phyloP scores from a whole-genome alignment of 2,113 vertebrate genomes.

The Lethenteron camtschaticum region DNA sequence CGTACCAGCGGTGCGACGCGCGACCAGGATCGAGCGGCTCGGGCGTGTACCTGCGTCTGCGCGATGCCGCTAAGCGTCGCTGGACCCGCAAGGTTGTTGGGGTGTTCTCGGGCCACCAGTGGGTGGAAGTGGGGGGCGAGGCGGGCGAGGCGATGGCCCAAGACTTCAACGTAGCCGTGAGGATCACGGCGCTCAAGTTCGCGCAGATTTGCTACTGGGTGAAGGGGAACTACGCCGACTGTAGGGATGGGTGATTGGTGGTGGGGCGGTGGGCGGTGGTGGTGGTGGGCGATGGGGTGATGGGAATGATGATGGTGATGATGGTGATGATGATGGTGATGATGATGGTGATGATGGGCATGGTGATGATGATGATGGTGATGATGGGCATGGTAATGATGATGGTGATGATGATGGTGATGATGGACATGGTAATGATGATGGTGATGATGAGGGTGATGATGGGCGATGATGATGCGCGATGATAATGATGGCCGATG shows the following conservation, averaged over 20 bases:
- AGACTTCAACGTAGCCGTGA: constrained; percentile 86
- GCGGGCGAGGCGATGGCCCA: constrained; percentile 23
- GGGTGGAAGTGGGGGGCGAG: constrained; percentile 64
- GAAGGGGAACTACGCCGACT: constrained; percentile 82
- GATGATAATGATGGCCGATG: no score
- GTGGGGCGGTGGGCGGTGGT: no score
- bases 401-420: no score
- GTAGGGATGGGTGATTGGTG: constrained; percentile 48
- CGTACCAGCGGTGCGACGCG: constrained; percentile 84
- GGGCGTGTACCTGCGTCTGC: constrained; percentile 79
- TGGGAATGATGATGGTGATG: no score
- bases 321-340: no score
- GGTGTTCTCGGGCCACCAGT: constrained; percentile 89
- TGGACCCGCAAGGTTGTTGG: constrained; percentile 92
- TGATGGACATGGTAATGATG: no score
- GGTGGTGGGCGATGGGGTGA: no score
- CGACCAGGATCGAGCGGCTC: constrained; percentile 84
- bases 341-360: no score
- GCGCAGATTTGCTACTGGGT: constrained; percentile 99
- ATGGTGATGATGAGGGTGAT: no score
- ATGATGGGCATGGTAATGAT: no score
- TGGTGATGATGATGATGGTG: no score
- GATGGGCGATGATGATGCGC: no score
- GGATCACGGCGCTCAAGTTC: constrained; percentile 84
- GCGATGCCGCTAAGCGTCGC: constrained; percentile 43